phyloP scores from a whole-genome alignment of 2,888 invertebrate species.

The Melieria omissa region DNA sequence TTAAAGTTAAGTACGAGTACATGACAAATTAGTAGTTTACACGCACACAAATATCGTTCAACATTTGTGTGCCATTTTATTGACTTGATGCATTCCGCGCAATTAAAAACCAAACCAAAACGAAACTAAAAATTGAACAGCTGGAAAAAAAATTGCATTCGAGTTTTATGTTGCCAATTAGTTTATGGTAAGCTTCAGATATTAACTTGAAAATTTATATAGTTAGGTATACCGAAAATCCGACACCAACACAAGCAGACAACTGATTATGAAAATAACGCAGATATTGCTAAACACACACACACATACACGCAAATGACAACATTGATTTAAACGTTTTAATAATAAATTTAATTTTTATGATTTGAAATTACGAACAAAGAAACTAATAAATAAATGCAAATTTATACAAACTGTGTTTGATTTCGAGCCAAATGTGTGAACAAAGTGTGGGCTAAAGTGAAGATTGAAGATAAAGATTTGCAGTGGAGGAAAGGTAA shows the following conservation, averaged over 20 bases:
- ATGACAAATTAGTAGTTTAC: too few species aligned
- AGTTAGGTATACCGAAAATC: neutral
- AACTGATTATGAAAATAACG: neutral
- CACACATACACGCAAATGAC: neutral
- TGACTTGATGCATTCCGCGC: too few species aligned
- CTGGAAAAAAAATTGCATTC: neutral
- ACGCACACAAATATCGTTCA: too few species aligned
- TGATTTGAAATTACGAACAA: neutral
- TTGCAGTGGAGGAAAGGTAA: too few species aligned
- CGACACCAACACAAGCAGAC: neutral
- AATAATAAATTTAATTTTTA: neutral
- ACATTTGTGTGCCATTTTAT: too few species aligned
- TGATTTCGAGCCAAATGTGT: neutral
- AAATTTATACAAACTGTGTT: neutral
- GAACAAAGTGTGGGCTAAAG: slow-evolving; percentile 26
- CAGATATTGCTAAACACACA: neutral
- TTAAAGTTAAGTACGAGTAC: too few species aligned
- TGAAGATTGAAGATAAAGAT: too few species aligned
- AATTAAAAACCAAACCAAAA: too few species aligned
- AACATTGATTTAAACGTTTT: neutral
- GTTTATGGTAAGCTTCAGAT: neutral
- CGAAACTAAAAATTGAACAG: too few species aligned
- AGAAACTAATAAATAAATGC: slow-evolving; percentile 6
- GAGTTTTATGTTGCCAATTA: slow-evolving; percentile 1
- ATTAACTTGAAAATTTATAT: neutral